Evolutionary conservation across 2,888 invertebrate genomes (phyloP).

Genomic region (Meiosimyza decipiens): DNA sequence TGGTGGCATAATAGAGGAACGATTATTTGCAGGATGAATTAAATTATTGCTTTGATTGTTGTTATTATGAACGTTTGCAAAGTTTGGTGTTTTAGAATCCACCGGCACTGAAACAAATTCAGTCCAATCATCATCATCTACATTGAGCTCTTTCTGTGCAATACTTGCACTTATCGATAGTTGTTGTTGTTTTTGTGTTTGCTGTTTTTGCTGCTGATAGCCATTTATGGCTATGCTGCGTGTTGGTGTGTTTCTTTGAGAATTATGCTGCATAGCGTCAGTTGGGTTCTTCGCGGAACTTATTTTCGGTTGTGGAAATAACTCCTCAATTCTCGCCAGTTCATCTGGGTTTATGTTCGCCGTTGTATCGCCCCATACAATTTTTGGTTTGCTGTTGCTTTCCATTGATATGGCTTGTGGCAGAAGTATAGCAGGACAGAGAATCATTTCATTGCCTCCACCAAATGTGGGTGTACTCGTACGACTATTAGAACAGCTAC

Average conservation of each 20-base stretch:
- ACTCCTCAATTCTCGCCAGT: conserved; percentile 63
- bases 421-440: conserved; percentile 62
- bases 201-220: conserved; percentile 34
- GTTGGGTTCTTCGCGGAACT: neutral
- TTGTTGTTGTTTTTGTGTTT: conserved; percentile 44
- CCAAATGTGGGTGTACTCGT: conserved; percentile 53
- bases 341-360: conserved; percentile 67
- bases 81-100: neutral
- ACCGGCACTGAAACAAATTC: conserved; percentile 69
- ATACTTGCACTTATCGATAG: conserved; percentile 58
- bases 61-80: conserved; percentile 32
- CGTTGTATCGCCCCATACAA: conserved; percentile 69
- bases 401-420: conserved; percentile 60
- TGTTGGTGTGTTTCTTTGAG: conserved; percentile 44
- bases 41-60: conserved; percentile 46
- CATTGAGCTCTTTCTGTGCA: conserved; percentile 35
- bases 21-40: conserved; percentile 1
- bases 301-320: conserved; percentile 60
- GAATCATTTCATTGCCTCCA: conserved; percentile 59
- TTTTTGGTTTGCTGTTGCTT: conserved; percentile 58
- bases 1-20: neutral
- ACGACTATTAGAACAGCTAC: conserved; percentile 42
- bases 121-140: conserved; percentile 70
- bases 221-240: conserved; percentile 33
- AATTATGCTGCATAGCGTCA: conserved; percentile 18